These are phyloP conservation scores for Onychostruthus taczanowskii DNA, from an alignment of 2,113 vertebrate genomes.

Conservation along the genomic window DNA sequence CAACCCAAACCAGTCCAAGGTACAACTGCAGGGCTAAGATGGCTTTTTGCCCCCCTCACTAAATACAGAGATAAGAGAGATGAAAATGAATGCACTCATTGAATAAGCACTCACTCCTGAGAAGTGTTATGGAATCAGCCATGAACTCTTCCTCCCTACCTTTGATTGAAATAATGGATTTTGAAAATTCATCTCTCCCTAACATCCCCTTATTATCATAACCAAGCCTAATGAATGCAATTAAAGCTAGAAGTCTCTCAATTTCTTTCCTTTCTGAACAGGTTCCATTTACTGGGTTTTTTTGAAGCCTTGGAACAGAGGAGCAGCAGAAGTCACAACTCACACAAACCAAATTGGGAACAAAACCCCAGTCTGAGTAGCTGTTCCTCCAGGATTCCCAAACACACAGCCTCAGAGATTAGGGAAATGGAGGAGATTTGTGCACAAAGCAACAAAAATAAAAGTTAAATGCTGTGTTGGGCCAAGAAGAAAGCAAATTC, in stretches of 20 bases:
- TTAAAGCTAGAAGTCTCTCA: constrained; percentile 63
- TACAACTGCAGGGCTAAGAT: neutral
- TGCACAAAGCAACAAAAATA: neutral
- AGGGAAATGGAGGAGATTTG: neutral
- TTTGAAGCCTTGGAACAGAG: neutral
- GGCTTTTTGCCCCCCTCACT: neutral
- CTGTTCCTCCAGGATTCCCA: neutral
- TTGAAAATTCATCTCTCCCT: constrained; percentile 36
- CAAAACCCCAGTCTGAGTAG: neutral
- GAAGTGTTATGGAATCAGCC: neutral
- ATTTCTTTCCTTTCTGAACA: constrained; percentile 41
- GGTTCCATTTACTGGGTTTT: neutral
- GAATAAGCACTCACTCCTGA: neutral
- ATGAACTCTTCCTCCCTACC: neutral
- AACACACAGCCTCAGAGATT: neutral
- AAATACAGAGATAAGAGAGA: accelerated
- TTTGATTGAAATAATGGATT: neutral
- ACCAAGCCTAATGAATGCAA: constrained; percentile 61
- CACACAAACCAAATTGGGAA: neutral
- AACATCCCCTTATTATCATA: constrained; percentile 26
- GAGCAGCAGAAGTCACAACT: neutral
- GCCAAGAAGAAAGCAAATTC: constrained; percentile 11
- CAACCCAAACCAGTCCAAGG: neutral
- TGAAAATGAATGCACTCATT: neutral
- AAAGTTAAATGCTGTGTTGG: neutral